phyloP scores from a whole-genome alignment of 2,888 invertebrate genomes.

The Cephus spinipes region DNA sequence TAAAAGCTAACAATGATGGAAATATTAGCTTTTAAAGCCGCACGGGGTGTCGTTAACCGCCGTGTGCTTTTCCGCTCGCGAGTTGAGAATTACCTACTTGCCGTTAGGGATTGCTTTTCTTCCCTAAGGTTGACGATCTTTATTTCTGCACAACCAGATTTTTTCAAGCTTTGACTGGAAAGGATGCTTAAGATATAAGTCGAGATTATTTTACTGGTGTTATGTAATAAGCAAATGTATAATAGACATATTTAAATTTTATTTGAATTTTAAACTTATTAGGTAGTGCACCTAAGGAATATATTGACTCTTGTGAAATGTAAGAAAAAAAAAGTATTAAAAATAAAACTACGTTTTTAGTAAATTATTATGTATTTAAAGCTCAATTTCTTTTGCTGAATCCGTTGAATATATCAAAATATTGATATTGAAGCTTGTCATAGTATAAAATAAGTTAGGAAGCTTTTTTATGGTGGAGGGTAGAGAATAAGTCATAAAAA shows the following conservation, averaged over 20 bases:
- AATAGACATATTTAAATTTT: background rate
- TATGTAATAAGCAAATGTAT: background rate
- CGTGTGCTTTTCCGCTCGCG: constrained; percentile 15
- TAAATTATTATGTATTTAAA: too few relatives aligned
- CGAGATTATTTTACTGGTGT: background rate
- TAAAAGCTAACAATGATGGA: constrained; percentile 62
- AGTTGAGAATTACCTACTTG: constrained; percentile 3
- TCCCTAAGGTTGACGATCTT: background rate
- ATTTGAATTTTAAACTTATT: background rate
- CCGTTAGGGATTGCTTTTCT: background rate
- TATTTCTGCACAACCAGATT: background rate
- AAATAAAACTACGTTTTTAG: background rate
- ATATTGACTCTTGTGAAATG: background rate
- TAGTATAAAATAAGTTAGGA: background rate
- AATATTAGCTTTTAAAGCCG: constrained; percentile 63
- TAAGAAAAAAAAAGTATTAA: background rate
- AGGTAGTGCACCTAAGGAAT: background rate
- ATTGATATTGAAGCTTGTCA: background rate
- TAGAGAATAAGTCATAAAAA: background rate
- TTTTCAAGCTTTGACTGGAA: background rate
- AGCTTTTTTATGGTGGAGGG: background rate
- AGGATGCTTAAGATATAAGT: background rate
- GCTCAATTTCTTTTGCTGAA: background rate
- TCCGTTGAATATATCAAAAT: background rate
- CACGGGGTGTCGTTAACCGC: constrained; percentile 55